These are phyloP conservation scores for Tupaia chinensis DNA, from an alignment of 2,113 vertebrate genomes.

Conservation along the genomic window DNA sequence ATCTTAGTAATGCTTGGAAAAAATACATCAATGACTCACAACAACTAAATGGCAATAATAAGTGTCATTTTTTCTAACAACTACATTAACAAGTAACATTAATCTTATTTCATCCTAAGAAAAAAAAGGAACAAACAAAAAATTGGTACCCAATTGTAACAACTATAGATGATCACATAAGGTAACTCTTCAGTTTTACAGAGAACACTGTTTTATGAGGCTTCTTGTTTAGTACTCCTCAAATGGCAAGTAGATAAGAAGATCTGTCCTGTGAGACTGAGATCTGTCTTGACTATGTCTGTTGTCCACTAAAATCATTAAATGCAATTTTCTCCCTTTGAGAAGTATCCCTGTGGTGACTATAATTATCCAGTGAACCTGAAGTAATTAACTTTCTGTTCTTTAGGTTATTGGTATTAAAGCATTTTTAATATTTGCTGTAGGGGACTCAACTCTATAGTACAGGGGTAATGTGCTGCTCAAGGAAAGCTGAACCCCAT, in stretches of 20 bases:
- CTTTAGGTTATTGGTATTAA: background rate
- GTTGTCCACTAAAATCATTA: background rate
- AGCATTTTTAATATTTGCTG: background rate
- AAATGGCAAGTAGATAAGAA: background rate
- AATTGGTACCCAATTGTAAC: background rate
- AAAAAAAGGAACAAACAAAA: background rate
- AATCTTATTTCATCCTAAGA: background rate
- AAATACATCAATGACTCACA: constrained; percentile 10
- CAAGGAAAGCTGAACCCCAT: too few relatives aligned
- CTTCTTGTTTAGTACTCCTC: background rate
- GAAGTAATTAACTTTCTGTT: background rate
- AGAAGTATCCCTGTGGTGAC: background rate
- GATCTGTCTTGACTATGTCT: too few relatives aligned
- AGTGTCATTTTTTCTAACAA: background rate
- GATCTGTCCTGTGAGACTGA: background rate
- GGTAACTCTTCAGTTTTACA: background rate
- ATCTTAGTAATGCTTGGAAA: constrained; percentile 53
- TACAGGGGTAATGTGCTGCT: too few relatives aligned
- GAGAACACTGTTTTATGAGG: background rate
- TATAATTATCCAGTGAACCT: background rate
- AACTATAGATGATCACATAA: background rate
- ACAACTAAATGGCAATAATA: background rate
- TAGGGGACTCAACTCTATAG: too few relatives aligned
- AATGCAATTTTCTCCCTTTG: background rate
- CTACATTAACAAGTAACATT: background rate